Evolutionary conservation across 2,113 vertebrate genomes (phyloP).

Genomic region (Rhabdornis inornatus): DNA sequence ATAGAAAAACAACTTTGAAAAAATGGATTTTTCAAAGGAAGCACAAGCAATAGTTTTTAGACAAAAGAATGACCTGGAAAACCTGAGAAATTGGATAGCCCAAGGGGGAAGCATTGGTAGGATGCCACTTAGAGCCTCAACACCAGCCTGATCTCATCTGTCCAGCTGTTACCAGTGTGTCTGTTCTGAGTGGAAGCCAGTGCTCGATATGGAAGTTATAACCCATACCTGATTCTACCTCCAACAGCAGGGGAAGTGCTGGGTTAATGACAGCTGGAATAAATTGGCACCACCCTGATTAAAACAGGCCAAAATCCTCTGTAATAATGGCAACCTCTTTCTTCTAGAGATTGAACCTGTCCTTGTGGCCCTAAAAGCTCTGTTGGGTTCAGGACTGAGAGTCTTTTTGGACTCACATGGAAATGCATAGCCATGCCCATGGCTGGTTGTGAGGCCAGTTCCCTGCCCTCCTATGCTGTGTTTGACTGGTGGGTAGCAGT

Average conservation of each 20-base stretch:
- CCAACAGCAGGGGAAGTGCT: background rate
- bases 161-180: background rate
- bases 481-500: background rate
- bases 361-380: background rate
- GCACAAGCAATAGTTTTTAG: background rate
- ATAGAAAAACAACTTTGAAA: background rate
- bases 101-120: background rate
- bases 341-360: background rate
- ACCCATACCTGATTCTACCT: background rate
- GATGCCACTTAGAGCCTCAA: background rate
- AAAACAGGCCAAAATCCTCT: background rate
- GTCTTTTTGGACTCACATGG: background rate
- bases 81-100: background rate
- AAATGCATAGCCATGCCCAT: background rate
- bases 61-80: background rate
- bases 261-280: background rate
- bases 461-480: background rate
- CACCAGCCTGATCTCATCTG: background rate
- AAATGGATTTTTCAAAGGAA: background rate
- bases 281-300: background rate
- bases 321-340: background rate
- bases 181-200: background rate
- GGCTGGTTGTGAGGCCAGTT: background rate
- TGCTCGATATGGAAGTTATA: accelerated
- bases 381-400: accelerated